phyloP scores from a whole-genome alignment of 1,140 invertebrate genomes.

The Nomia melanderi region DNA sequence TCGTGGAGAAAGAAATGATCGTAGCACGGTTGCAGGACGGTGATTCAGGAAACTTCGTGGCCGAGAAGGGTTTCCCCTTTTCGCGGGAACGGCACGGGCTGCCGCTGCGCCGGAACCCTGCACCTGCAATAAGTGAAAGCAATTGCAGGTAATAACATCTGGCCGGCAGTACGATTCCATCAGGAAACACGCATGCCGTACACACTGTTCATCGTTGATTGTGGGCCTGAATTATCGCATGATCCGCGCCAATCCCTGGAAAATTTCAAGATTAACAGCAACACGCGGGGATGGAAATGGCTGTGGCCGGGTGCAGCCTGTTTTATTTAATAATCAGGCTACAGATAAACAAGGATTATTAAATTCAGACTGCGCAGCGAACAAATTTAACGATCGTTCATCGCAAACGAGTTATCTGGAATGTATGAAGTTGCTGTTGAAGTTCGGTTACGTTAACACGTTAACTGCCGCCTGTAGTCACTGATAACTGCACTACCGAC shows the following conservation, averaged over 20 bases:
- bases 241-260: constrained; percentile 7
- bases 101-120: constrained; percentile 44
- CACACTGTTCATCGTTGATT: constrained; percentile 43
- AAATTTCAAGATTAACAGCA: constrained; percentile 14
- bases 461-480: no score
- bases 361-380: no score
- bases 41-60: not conserved
- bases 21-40: not conserved
- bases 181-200: constrained; percentile 46
- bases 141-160: constrained; percentile 63
- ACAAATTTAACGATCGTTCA: no score
- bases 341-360: no score
- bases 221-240: constrained; percentile 57
- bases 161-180: constrained; percentile 61
- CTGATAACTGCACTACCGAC: no score
- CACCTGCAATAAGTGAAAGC: constrained; percentile 63
- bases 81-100: not conserved
- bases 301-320: not conserved
- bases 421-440: no score
- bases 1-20: not conserved
- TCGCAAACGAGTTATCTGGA: no score
- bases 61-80: not conserved
- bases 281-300: not conserved
- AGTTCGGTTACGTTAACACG: no score
- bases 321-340: no score